Evolutionary conservation across 1,140 invertebrate genomes (phyloP).

Genomic region (Helicoverpa armigera): DNA sequence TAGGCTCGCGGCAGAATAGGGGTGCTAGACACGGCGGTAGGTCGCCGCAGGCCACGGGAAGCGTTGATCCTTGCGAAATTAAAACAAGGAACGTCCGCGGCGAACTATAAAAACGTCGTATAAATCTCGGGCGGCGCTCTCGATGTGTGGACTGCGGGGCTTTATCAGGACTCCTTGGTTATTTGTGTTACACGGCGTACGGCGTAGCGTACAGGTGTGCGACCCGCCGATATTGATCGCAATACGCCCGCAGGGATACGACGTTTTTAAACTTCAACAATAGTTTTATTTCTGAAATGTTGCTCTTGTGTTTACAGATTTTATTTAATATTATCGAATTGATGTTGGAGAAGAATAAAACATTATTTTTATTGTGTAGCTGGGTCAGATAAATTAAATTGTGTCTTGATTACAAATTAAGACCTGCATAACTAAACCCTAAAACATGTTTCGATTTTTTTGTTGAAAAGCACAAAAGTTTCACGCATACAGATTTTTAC

Average conservation of each 20-base stretch:
- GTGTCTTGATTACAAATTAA: too few relatives aligned
- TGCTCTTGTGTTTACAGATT: conserved; percentile 1
- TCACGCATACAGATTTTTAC: too few relatives aligned
- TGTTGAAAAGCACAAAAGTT: neutral
- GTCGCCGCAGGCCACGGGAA: conserved; percentile 58
- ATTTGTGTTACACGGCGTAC: conserved; percentile 66
- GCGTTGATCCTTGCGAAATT: conserved; percentile 81
- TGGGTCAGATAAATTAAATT: too few relatives aligned
- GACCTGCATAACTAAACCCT: too few relatives aligned
- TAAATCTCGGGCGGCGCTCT: conserved; percentile 68
- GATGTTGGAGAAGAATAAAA: neutral
- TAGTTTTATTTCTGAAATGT: conserved; percentile 38
- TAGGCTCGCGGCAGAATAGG: conserved; percentile 76
- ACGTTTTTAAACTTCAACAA: conserved; percentile 39
- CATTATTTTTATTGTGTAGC: too few relatives aligned
- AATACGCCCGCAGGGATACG: conserved; percentile 28
- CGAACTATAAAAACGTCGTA: conserved; percentile 80
- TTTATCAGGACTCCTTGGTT: conserved; percentile 65
- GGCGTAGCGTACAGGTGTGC: conserved; percentile 60
- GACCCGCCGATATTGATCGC: conserved; percentile 58
- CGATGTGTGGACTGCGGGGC: conserved; percentile 64
- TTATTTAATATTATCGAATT: neutral
- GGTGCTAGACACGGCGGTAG: conserved; percentile 62
- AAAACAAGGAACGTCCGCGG: conserved; percentile 75
- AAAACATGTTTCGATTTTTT: neutral